A percentile compares a stretch with the other conserved stretches of the same genome.
phyloP scores from a whole-genome alignment of 2,888 invertebrate genomes.

The Sericinus montela region DNA sequence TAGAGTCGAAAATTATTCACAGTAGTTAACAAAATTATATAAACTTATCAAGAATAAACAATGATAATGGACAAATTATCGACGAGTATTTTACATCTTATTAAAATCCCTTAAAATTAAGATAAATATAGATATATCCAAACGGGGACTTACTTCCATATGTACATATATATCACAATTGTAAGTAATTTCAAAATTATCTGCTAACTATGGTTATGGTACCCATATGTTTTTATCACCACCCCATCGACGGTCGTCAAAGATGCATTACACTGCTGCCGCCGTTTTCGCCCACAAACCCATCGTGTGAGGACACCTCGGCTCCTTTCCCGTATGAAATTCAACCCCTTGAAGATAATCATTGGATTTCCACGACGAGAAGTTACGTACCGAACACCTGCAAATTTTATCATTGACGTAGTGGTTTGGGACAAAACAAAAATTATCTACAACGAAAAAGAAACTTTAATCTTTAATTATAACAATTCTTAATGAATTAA shows the following conservation, averaged over 20 bases:
- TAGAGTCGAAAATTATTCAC: too few species aligned
- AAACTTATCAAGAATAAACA: too few species aligned
- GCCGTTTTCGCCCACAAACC: conserved; percentile 58
- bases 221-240: conserved; percentile 45
- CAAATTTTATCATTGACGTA: conserved; percentile 20
- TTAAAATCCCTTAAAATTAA: too few species aligned
- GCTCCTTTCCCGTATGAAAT: conserved; percentile 50
- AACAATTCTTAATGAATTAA: too few species aligned
- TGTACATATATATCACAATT: neutral
- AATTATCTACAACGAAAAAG: neutral
- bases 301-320: conserved; percentile 45
- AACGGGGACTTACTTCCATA: neutral
- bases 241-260: conserved; percentile 46
- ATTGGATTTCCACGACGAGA: conserved; percentile 60
- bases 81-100: too few species aligned
- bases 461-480: too few species aligned
- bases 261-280: conserved; percentile 49
- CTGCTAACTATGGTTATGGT: conserved; percentile 54
- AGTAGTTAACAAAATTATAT: too few species aligned
- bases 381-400: conserved; percentile 41
- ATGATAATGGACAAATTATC: too few species aligned
- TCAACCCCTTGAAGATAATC: conserved; percentile 49
- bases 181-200: neutral
- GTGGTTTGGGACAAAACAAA: neutral
- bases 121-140: too few species aligned